These are phyloP conservation scores for Pachycephala philippinensis DNA, from an alignment of 2,113 vertebrate species.

Conservation along the genomic window DNA sequence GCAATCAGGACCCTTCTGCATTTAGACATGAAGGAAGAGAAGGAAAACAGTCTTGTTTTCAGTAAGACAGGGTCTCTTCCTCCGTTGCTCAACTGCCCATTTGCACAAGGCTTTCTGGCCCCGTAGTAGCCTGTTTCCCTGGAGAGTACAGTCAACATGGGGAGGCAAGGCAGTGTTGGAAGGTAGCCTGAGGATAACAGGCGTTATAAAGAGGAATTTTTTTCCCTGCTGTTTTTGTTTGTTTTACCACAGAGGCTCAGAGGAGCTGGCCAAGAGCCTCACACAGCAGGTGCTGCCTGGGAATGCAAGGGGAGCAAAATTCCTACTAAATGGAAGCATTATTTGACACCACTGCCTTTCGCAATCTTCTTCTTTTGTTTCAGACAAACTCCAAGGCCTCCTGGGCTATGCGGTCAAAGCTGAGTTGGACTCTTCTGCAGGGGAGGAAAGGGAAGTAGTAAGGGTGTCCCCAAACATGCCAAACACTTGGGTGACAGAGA, in stretches of 20 bases:
- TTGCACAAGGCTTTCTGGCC: slow-evolving; percentile 60
- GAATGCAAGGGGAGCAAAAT: slow-evolving; percentile 71
- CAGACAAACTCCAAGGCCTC: slow-evolving; percentile 57
- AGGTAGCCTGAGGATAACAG: slow-evolving; percentile 73
- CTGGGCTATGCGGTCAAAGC: slow-evolving; percentile 58
- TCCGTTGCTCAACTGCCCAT: slow-evolving; percentile 13
- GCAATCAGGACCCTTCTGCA: background rate
- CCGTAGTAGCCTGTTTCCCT: background rate
- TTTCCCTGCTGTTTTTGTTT: slow-evolving; percentile 74
- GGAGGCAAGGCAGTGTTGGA: slow-evolving; percentile 49
- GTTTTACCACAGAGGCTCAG: slow-evolving; percentile 71
- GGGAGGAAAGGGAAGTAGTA: slow-evolving; percentile 53
- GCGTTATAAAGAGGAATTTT: slow-evolving; percentile 72
- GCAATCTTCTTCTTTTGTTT: slow-evolving; percentile 71
- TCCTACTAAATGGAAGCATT: slow-evolving; percentile 72
- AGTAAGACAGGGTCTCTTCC: background rate
- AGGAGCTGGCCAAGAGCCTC: slow-evolving; percentile 67
- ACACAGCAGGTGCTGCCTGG: slow-evolving; percentile 72
- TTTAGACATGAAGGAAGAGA: background rate
- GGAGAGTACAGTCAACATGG: slow-evolving; percentile 5
- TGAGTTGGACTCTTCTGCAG: slow-evolving; percentile 52
- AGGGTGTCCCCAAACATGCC: slow-evolving; percentile 49
- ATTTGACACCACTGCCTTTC: slow-evolving; percentile 69
- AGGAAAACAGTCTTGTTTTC: slow-evolving; percentile 45
- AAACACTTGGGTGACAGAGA: slow-evolving; percentile 48